Evolutionary conservation across 2,888 invertebrate species (phyloP).

Genomic region (Patella ulyssiponensis): DNA sequence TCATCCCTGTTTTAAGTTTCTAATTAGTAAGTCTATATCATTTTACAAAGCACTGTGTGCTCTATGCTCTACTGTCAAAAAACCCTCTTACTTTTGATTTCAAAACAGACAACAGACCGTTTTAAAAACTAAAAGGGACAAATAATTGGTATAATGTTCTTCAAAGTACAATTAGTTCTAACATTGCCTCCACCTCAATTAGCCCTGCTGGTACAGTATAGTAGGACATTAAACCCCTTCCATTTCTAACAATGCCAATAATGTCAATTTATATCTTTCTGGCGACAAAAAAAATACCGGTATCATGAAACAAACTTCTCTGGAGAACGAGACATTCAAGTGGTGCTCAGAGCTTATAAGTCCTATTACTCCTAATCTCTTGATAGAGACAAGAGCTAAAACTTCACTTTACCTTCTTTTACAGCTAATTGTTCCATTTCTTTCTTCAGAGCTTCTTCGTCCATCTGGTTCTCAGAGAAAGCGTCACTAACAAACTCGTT

Average conservation of each 20-base stretch:
- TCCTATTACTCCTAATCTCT: neutral
- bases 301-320: too few relatives aligned
- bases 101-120: too few relatives aligned
- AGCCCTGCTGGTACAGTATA: too few relatives aligned
- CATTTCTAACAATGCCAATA: too few relatives aligned
- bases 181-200: too few relatives aligned
- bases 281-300: constrained; percentile 10
- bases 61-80: neutral
- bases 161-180: too few relatives aligned
- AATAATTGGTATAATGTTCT: too few relatives aligned
- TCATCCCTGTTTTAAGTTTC: too few relatives aligned
- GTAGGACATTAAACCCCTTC: too few relatives aligned
- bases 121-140: neutral
- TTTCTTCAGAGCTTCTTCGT: constrained; percentile 75
- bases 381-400: neutral
- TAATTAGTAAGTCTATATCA: neutral
- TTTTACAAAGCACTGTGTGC: neutral
- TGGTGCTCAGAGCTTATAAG: neutral
- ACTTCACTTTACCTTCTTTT: constrained; percentile 71
- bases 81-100: neutral
- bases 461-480: constrained; percentile 75
- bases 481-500: constrained; percentile 86
- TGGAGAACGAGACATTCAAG: too few relatives aligned
- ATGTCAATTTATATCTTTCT: too few relatives aligned
- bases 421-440: constrained; percentile 83